Conservation (phyloP, 2,888 invertebrate species). For the Crocallis elinguaria region DNA sequence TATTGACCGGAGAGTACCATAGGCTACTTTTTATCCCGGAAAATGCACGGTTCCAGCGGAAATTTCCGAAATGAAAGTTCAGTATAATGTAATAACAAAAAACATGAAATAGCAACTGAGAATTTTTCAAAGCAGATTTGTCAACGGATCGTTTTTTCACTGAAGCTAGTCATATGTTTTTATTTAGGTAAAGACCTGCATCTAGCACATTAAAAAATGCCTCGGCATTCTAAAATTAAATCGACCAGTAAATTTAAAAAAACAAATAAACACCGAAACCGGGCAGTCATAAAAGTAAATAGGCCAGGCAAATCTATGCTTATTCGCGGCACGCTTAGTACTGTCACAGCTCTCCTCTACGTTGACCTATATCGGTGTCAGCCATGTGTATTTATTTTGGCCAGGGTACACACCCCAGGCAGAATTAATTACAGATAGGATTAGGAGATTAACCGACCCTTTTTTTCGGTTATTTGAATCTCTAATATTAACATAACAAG, state of each 20-base stretch:
- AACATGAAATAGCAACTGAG: too few species aligned
- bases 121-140: too few species aligned
- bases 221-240: too few species aligned
- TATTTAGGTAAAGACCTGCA: too few species aligned
- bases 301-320: background rate
- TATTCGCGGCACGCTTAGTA: background rate
- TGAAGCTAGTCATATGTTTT: too few species aligned
- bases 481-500: slow-evolving; percentile 11
- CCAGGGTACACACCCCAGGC: slow-evolving; percentile 18
- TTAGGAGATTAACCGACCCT: slow-evolving; percentile 27
- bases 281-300: background rate
- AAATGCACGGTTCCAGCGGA: too few species aligned
- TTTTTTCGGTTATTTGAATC: slow-evolving; percentile 21
- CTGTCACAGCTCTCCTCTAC: background rate
- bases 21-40: too few species aligned
- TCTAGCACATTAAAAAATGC: too few species aligned
- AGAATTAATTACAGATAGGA: slow-evolving; percentile 36
- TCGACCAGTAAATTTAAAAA: background rate
- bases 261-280: background rate
- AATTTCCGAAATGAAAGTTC: too few species aligned
- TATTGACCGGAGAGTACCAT: too few species aligned
- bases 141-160: too few species aligned
- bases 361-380: slow-evolving; percentile 6
- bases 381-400: slow-evolving; percentile 30
- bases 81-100: too few species aligned